Evolutionary conservation across 2,888 invertebrate genomes (phyloP).

Genomic region (Ametastegia equiseti): DNA sequence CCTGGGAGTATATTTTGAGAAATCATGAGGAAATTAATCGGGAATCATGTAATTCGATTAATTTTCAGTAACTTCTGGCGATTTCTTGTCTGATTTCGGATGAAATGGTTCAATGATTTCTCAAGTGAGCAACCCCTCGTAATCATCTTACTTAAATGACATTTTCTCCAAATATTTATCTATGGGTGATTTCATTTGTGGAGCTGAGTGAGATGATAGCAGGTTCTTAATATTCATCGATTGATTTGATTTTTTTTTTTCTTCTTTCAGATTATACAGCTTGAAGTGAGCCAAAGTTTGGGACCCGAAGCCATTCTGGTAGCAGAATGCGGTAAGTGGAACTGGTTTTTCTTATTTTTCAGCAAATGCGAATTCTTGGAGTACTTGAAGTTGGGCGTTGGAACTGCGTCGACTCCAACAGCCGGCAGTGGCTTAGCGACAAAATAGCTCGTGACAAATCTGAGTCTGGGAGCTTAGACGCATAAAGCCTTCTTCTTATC

Average conservation of each 20-base stretch:
- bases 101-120: too few species aligned
- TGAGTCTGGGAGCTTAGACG: conserved; percentile 64
- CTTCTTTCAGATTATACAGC: not conserved
- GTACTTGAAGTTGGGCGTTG: not conserved
- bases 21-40: too few species aligned
- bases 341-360: not conserved
- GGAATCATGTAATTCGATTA: too few species aligned
- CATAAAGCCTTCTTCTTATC: conserved; percentile 63
- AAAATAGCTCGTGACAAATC: conserved; percentile 65
- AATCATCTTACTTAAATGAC: too few species aligned
- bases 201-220: too few species aligned
- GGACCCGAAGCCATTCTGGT: not conserved
- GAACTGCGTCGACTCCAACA: not conserved
- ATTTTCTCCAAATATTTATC: too few species aligned
- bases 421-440: conserved; percentile 42
- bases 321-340: not conserved
- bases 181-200: too few species aligned
- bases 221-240: too few species aligned
- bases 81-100: too few species aligned
- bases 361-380: not conserved
- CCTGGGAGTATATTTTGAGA: too few species aligned
- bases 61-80: too few species aligned
- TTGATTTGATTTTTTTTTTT: not conserved
- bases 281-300: not conserved
- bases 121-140: too few species aligned